A percentile compares a stretch with the other conserved stretches of the same genome.
Evolutionary conservation across 2,888 invertebrate genomes (phyloP).

Genomic region (Coleophora deauratella): DNA sequence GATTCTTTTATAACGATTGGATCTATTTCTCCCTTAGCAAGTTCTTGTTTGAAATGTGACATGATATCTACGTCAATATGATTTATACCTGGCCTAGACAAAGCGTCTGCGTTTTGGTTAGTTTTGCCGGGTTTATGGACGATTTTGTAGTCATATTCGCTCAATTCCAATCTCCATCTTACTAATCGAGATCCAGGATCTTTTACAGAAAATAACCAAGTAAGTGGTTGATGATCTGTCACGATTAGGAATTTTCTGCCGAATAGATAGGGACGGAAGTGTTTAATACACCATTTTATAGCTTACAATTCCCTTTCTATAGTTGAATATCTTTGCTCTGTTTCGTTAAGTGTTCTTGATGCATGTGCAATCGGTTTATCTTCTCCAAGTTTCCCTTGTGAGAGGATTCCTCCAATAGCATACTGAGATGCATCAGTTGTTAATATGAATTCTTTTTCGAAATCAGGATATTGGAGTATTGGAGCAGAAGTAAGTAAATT

Average conservation of each 20-base stretch:
- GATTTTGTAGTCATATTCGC: slow-evolving; percentile 18
- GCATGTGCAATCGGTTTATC: slow-evolving; percentile 4
- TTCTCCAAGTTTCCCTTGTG: slow-evolving; percentile 1
- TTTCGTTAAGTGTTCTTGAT: slow-evolving; percentile 3
- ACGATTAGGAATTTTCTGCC: not conserved
- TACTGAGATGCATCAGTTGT: slow-evolving; percentile 3
- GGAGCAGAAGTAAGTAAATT: slow-evolving; percentile 4
- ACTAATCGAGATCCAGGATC: not conserved
- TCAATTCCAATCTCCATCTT: not conserved
- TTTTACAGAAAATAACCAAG: slow-evolving; percentile 1
- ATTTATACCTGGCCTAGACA: too few species aligned
- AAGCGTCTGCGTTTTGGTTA: slow-evolving; percentile 24
- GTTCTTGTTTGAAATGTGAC: slow-evolving; percentile 5
- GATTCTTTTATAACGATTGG: too few species aligned
- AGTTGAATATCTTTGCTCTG: slow-evolving; percentile 12
- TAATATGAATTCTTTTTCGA: not conserved
- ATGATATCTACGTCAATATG: too few species aligned
- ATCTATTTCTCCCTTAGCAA: too few species aligned
- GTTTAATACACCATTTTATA: slow-evolving; percentile 9
- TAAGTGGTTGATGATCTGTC: slow-evolving; percentile 1
- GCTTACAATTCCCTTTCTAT: slow-evolving; percentile 13
- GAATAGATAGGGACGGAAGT: slow-evolving; percentile 12
- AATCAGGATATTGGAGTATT: slow-evolving; percentile 8
- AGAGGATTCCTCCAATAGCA: slow-evolving; percentile 3
- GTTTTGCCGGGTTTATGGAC: slow-evolving; percentile 24